Evolutionary conservation across 53 echinoderm and acorn worm species (phyloP).

Genomic region (Apostichopus leukothele): DNA sequence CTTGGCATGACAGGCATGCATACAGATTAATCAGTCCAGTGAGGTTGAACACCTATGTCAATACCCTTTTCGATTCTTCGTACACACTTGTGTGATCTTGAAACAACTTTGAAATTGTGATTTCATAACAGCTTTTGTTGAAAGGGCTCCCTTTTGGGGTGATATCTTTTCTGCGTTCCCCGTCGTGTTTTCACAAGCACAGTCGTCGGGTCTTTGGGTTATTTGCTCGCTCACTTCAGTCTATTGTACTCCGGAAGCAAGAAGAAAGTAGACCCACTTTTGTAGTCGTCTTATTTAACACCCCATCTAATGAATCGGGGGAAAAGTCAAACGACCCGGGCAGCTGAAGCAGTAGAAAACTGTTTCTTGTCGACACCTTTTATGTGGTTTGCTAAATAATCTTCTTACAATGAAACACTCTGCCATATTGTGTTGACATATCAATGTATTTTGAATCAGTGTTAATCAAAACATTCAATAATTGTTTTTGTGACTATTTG

Average conservation of each 20-base stretch:
- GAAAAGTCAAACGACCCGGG: not conserved
- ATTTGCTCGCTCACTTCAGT: constrained; percentile 20
- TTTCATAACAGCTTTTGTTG: constrained; percentile 38
- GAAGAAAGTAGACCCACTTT: not conserved
- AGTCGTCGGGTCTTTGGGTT: constrained; percentile 13
- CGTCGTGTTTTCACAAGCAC: constrained; percentile 24
- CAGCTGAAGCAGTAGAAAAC: not conserved
- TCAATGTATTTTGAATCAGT: no score
- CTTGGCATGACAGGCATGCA: no score
- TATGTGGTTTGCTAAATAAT: no score
- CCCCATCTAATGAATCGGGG: not conserved
- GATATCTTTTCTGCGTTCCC: not conserved
- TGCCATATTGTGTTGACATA: no score
- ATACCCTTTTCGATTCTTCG: constrained; percentile 4
- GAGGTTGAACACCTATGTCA: constrained; percentile 39
- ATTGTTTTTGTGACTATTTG: no score
- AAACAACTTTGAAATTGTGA: constrained; percentile 48
- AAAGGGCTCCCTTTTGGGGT: not conserved
- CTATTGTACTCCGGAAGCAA: constrained; percentile 35
- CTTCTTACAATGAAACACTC: no score
- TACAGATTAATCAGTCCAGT: not conserved
- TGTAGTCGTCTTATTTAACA: constrained; percentile 25
- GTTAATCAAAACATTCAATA: no score
- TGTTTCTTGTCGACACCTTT: not conserved
- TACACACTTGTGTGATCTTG: constrained; percentile 16